phyloP scores from a whole-genome alignment of 2,888 invertebrate genomes.

The Drosophila prolongata region DNA sequence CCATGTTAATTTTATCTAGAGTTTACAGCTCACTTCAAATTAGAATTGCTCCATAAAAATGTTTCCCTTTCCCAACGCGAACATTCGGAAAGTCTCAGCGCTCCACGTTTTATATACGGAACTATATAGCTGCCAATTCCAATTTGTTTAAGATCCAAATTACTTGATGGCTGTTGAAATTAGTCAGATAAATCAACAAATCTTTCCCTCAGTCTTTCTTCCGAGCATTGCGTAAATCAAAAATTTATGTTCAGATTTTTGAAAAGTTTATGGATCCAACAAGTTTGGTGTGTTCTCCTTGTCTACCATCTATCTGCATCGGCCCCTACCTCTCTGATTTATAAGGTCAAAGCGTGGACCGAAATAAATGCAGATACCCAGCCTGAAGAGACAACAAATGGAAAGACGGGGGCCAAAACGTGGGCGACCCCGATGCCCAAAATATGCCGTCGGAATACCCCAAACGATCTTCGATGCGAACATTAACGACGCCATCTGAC shows the following conservation, averaged over 20 bases:
- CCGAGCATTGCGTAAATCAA: slow-evolving; percentile 73
- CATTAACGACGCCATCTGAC: slow-evolving; percentile 66
- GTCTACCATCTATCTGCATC: neutral
- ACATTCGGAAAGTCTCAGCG: slow-evolving; percentile 1
- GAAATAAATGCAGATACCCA: slow-evolving; percentile 57
- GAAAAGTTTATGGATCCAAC: slow-evolving; percentile 61
- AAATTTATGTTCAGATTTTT: slow-evolving; percentile 64
- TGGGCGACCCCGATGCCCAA: slow-evolving; percentile 59
- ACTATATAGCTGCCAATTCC: slow-evolving; percentile 40
- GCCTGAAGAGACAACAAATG: slow-evolving; percentile 39
- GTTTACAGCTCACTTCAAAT: slow-evolving; percentile 30
- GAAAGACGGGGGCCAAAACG: slow-evolving; percentile 57
- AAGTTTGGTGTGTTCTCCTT: slow-evolving; percentile 42
- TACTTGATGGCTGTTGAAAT: slow-evolving; percentile 67
- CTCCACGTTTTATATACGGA: neutral
- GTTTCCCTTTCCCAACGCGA: slow-evolving; percentile 33
- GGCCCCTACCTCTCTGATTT: slow-evolving; percentile 53
- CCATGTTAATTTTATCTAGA: slow-evolving; percentile 15
- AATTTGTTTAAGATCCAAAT: slow-evolving; percentile 66
- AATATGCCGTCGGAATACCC: slow-evolving; percentile 53
- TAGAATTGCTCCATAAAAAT: slow-evolving; percentile 62
- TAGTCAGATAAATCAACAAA: slow-evolving; percentile 64
- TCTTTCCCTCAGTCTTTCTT: slow-evolving; percentile 25
- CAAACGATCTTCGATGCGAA: slow-evolving; percentile 44
- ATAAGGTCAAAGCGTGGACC: slow-evolving; percentile 69